Base-by-base conservation (phyloP, 2,888 invertebrate genomes). In the Dynastes hyllus region DNA sequence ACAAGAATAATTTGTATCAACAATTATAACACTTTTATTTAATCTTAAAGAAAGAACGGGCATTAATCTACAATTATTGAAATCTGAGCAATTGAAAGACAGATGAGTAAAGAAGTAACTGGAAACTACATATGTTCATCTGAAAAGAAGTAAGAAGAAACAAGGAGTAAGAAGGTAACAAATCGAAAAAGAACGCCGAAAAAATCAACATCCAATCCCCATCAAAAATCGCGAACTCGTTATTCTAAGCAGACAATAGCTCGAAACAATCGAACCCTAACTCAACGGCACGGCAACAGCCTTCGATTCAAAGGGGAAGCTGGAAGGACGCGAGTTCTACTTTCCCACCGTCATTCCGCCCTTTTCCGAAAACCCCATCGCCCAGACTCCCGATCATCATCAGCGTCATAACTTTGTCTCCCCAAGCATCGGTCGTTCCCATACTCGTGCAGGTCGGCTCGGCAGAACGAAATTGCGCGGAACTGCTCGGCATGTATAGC, bases 321-420 rank as follows among this genome's bases (percentile, higher is more conserved):
- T 53, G 13, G 13, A 13, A n/a, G 53, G 13, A 5, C 32, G 32
- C 32, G 32, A 37, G 32, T 45, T 45, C 45, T 45, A 8, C 8
- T 37, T 45, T 22, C 16, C 55, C 22, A 22, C 55, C 55, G 8
- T 45, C 11, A 8, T 45, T 11, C 45, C 45, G 45, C 45, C 45
- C 45, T 45, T 11, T 45, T 11, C 45, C 45, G 8, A 11, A 9
- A 45, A 8, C 22, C n/a, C 55, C 55, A 55, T 3, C 55, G 55
- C 16, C 55, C 32, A 4, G 9, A 9, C 8, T 8, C 45, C 45
- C 45, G 55, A 58, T 22, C 55, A 22, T 58, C 55, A 55, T 27
- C 61, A 63, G 63, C 73, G 61, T 75, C 73, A 75, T 75, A 75
- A 75, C 73, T 75, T 75, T 40, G 73, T 75, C 61, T 75, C 61